Percentiles rank a stretch among this genome's conserved stretches.
Evolutionary conservation across 2,113 vertebrate genomes (phyloP).

Genomic region (Urocolius indicus): DNA sequence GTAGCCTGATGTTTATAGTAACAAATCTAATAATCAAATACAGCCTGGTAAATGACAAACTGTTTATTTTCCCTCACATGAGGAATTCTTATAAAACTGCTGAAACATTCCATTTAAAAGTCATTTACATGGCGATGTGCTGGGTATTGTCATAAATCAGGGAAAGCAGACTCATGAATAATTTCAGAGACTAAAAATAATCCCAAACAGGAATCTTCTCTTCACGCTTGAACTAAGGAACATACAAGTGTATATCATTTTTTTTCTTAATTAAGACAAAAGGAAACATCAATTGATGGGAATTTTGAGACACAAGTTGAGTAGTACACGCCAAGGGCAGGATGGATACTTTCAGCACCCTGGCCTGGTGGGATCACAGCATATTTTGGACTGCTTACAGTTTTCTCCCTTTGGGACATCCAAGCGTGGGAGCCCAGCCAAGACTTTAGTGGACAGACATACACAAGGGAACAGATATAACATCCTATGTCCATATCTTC

Average conservation of each 20-base stretch:
- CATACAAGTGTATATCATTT: neutral
- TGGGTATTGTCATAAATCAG: constrained; percentile 23
- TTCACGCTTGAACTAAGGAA: neutral
- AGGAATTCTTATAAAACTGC: constrained; percentile 45
- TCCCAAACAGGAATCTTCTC: constrained; percentile 7
- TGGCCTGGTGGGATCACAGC: neutral
- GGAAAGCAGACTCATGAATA: constrained; percentile 5
- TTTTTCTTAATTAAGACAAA: neutral
- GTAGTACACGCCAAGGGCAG: neutral
- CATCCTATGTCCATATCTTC: neutral
- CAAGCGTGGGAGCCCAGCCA: neutral
- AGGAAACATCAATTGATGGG: neutral
- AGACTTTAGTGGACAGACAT: neutral
- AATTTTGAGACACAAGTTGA: neutral
- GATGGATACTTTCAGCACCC: neutral
- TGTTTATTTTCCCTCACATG: constrained; percentile 35
- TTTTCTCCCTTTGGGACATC: neutral
- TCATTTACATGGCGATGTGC: neutral
- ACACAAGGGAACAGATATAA: neutral
- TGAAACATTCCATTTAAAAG: constrained; percentile 47
- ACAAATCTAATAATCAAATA: constrained; percentile 22
- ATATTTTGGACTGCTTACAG: neutral
- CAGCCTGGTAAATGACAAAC: constrained; percentile 14
- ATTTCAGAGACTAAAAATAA: constrained; percentile 48
- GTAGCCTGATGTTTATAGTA: constrained; percentile 2